Base-by-base conservation (phyloP, 2,797 vertebrate species). In the Odontamblyopus rebecca region DNA sequence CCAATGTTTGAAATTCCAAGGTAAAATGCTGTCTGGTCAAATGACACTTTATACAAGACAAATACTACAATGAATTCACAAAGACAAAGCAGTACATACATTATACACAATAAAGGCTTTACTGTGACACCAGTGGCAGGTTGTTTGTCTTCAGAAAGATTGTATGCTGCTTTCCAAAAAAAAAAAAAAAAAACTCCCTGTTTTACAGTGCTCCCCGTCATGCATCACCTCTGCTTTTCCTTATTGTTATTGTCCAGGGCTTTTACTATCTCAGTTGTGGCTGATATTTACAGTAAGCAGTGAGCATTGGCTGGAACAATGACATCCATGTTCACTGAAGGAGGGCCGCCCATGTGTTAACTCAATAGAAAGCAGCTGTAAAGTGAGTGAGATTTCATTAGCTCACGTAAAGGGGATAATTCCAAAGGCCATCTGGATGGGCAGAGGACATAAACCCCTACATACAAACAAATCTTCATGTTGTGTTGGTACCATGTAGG, bases 341-440 rank as follows among this genome's bases (percentile, higher is more conserved):
- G 76, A 86, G 72, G 60, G 75, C 79, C 83, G 80, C 83, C 83
- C 87, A 83, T 80, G 80, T 1, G 70, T 75, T 92, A 90, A 91
- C 91, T 86, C 80, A 91, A 90, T 91, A 81, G 73, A 83, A 87
- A 72, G 74, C 86, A 78, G 87, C 85, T 75, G 81, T 77, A 83
- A 81, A 85, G 86, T 84, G 82, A 90, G 82, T 87, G 82, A 86
- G 85, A 89, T 91, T 92, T 93, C 82, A 91, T 93, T 91, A 91
- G 78, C 78, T 74, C 57, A 74, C 61, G 73, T 76, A 77, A 78
- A 77, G 79, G 75, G 79, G 72, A 85, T 88, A 68, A 88, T 89
- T 89, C 84, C 69, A 78, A 73, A 74, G 76, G 81, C 87, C 82
- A 85, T 89, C 87, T 88, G 82, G 82, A 78, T 12, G 59, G 66